Conservation (phyloP, 2,888 invertebrate genomes). For the Athrips mouffetella region DNA sequence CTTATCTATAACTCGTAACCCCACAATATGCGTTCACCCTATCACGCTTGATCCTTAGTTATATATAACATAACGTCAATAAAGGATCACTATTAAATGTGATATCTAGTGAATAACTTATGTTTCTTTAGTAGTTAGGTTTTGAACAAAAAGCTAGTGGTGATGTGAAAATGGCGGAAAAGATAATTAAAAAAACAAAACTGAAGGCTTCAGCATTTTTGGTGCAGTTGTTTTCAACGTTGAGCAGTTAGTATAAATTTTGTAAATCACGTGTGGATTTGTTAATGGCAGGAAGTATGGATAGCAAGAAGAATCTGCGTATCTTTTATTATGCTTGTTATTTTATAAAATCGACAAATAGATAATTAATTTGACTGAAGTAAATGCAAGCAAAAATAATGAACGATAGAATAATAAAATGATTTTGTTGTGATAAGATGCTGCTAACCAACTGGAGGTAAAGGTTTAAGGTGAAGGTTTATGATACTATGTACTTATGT, state of each 20-base stretch:
- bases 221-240: constrained; percentile 24
- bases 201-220: constrained; percentile 16
- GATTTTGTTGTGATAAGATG: too few relatives aligned
- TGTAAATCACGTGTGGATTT: too few relatives aligned
- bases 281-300: too few relatives aligned
- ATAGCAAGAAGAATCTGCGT: too few relatives aligned
- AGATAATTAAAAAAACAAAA: neutral
- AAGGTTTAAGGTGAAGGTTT: too few relatives aligned
- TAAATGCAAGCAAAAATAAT: too few relatives aligned
- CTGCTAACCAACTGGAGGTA: too few relatives aligned
- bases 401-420: too few relatives aligned
- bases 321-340: too few relatives aligned
- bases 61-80: constrained; percentile 4
- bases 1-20: neutral
- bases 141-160: neutral
- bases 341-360: too few relatives aligned
- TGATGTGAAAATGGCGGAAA: neutral
- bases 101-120: neutral
- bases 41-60: neutral
- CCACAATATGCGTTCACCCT: constrained; percentile 4
- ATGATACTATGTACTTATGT: too few relatives aligned
- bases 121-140: neutral
- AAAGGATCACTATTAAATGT: neutral
- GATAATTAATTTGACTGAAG: too few relatives aligned
- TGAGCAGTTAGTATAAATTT: constrained; percentile 19